These are phyloP conservation scores for Chelonus insularis DNA, from an alignment of 1,140 invertebrate genomes.

Conservation along the genomic window DNA sequence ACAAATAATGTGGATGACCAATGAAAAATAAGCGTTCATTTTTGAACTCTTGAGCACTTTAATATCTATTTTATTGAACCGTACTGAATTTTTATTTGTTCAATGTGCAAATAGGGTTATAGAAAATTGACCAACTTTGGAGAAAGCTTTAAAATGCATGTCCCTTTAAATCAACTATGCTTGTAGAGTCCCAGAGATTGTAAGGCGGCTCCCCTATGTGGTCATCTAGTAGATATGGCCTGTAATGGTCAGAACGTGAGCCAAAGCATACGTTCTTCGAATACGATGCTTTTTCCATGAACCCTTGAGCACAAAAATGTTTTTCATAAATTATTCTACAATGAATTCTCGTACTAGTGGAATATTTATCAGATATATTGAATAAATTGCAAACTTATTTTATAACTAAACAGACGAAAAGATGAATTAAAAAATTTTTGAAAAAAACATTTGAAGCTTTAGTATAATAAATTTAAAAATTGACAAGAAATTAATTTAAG, in stretches of 20 bases:
- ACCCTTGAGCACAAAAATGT: not conserved
- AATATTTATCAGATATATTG: too few relatives aligned
- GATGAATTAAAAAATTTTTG: not conserved
- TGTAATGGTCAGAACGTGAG: conserved; percentile 23
- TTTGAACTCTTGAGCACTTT: not conserved
- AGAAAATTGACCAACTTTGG: conserved; percentile 22
- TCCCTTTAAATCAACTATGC: conserved; percentile 48
- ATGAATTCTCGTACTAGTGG: too few relatives aligned
- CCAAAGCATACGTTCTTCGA: not conserved
- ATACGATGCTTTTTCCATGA: not conserved
- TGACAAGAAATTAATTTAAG: too few relatives aligned
- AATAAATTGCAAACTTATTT: too few relatives aligned
- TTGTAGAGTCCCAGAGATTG: conserved; percentile 29
- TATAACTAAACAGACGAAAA: too few relatives aligned
- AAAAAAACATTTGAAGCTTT: too few relatives aligned
- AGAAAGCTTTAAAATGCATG: conserved; percentile 48
- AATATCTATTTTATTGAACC: conserved; percentile 38
- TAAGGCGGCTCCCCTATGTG: conserved; percentile 20
- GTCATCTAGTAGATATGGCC: conserved; percentile 9
- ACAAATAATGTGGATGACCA: conserved; percentile 19
- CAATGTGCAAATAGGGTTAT: conserved; percentile 41
- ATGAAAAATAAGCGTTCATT: conserved; percentile 34
- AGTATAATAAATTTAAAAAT: too few relatives aligned
- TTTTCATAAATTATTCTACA: not conserved
- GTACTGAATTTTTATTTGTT: conserved; percentile 52